Evolutionary conservation across 2,888 invertebrate species (phyloP).

Genomic region (Conomelus anceps): DNA sequence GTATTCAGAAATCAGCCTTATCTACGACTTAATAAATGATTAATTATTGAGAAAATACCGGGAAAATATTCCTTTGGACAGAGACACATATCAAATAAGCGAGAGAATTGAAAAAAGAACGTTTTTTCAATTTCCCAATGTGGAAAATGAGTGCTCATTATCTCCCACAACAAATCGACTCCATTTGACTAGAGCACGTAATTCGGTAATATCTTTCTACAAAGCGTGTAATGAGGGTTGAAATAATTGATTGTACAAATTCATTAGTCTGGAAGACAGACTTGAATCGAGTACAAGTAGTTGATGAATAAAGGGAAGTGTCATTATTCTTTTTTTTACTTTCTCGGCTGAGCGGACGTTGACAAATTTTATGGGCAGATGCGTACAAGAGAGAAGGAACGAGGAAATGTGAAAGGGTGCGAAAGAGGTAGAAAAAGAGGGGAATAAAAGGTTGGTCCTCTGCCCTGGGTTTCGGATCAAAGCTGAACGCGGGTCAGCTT

Average conservation of each 20-base stretch:
- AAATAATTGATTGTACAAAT: not conserved
- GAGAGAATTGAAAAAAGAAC: no score
- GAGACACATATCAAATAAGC: no score
- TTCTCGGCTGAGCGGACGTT: not conserved
- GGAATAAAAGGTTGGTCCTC: not conserved
- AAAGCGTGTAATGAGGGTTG: not conserved
- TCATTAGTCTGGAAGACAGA: not conserved
- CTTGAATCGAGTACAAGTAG: not conserved
- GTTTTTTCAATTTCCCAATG: not conserved
- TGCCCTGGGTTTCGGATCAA: not conserved
- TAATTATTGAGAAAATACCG: no score
- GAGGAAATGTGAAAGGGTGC: not conserved
- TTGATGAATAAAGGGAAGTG: not conserved
- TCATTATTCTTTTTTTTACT: not conserved
- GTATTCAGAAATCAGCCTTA: no score
- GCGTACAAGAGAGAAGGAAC: not conserved
- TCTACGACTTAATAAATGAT: no score
- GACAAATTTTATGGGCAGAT: not conserved
- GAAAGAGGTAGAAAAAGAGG: not conserved
- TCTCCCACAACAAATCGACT: not conserved
- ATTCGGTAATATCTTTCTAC: not conserved
- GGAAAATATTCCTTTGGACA: no score
- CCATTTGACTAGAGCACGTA: not conserved
- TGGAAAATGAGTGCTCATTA: not conserved
- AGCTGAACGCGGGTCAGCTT: not conserved